A percentile compares a stretch with the other conserved stretches of the same genome.
Evolutionary conservation across 64 coral and sea anemone genomes (phyloP).

Genomic region (Stichodactyla helianthus): DNA sequence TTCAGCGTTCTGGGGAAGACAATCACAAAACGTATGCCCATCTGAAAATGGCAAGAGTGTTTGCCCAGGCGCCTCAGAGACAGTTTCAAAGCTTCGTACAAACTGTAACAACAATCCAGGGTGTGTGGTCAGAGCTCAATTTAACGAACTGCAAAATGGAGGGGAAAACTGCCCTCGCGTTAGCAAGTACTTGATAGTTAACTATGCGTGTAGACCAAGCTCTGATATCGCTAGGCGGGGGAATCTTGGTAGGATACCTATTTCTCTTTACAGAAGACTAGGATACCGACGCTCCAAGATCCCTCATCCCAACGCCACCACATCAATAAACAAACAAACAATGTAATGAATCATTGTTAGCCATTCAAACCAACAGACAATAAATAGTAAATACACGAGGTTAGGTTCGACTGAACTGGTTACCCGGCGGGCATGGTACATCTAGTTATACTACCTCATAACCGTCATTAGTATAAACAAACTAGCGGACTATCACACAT

Average conservation of each 20-base stretch:
- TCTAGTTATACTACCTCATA: no score
- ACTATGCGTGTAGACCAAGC: slow-evolving; percentile 74
- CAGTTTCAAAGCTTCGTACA: slow-evolving; percentile 70
- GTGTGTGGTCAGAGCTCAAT: slow-evolving; percentile 58
- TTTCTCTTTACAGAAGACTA: slow-evolving; percentile 59
- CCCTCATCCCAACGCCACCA: background rate
- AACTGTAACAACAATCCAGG: slow-evolving; percentile 76
- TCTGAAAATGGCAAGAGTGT: slow-evolving; percentile 40
- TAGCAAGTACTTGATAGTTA: slow-evolving; percentile 70
- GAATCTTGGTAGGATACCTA: slow-evolving; percentile 69
- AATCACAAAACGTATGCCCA: slow-evolving; percentile 55
- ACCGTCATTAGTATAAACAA: no score
- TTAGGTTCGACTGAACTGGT: no score
- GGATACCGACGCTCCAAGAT: slow-evolving; percentile 39
- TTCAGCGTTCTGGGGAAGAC: slow-evolving; percentile 83
- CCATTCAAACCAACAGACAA: background rate
- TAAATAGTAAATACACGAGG: background rate
- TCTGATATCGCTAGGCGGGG: slow-evolving; percentile 60
- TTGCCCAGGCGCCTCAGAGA: slow-evolving; percentile 80
- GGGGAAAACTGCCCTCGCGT: slow-evolving; percentile 80
- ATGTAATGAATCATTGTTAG: background rate
- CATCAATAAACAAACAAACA: background rate
- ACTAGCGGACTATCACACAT: no score
- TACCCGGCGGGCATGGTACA: no score
- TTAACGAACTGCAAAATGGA: slow-evolving; percentile 81